phyloP scores from a whole-genome alignment of 30 jellyfish, hydroid and myxozoan genomes.

The Cassiopea xamachana region DNA sequence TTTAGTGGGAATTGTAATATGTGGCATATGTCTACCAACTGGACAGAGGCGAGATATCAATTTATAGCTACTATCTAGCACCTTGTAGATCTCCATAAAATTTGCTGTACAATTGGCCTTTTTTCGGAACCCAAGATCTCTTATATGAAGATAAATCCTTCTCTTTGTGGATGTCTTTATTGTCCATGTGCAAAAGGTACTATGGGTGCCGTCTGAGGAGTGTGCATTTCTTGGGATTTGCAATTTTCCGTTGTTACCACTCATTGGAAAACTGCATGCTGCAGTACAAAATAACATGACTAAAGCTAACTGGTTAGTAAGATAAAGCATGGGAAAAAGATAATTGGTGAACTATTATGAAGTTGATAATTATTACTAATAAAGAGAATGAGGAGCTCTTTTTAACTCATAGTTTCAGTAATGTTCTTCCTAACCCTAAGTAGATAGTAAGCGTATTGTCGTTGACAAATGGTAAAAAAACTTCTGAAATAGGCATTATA shows the following conservation, averaged over 20 bases:
- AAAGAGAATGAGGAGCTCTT: no score
- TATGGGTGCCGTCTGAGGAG: no score
- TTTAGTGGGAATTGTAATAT: slow-evolving; percentile 32
- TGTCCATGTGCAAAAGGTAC: slow-evolving; percentile 53
- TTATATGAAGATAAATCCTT: slow-evolving; percentile 16
- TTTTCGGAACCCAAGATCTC: slow-evolving; percentile 44
- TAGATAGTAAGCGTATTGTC: no score
- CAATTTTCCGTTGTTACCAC: slow-evolving; percentile 34
- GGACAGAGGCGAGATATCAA: slow-evolving; percentile 64
- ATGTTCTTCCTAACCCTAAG: no score
- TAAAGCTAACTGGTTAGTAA: no score
- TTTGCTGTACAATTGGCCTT: slow-evolving; percentile 21
- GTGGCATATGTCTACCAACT: background rate
- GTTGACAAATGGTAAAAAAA: no score
- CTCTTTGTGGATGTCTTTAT: slow-evolving; percentile 31
- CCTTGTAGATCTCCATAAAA: slow-evolving; percentile 42
- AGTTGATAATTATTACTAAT: no score
- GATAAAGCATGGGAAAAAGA: no score
- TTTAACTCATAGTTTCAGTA: no score
- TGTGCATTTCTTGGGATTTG: background rate
- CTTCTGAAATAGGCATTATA: no score
- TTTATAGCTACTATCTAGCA: background rate
- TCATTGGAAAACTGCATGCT: slow-evolving; percentile 53
- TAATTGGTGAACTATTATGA: no score
- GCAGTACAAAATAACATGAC: background rate